Evolutionary conservation across 2,888 invertebrate species (phyloP).

Genomic region (Drosophila anomalipes): DNA sequence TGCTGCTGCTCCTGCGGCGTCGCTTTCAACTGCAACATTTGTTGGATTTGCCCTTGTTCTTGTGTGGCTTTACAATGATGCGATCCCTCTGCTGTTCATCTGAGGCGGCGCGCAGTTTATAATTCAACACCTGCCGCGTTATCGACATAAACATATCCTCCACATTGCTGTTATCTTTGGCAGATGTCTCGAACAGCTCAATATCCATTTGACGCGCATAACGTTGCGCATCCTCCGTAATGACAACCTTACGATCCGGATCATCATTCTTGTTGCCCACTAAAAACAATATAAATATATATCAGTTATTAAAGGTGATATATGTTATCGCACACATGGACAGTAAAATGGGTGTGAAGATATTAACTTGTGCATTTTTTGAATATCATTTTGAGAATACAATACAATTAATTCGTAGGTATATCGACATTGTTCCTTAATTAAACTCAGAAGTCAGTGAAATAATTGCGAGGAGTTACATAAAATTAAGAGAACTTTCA

Average conservation of each 20-base stretch:
- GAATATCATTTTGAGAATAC: not conserved
- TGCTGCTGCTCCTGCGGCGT: constrained; percentile 16
- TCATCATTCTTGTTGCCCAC: constrained; percentile 99
- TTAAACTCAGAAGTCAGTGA: not conserved
- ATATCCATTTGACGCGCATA: constrained; percentile 99
- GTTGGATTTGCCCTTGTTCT: constrained; percentile 83
- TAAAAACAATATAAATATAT: constrained; percentile 77
- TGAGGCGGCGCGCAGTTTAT: constrained; percentile 84
- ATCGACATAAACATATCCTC: constrained; percentile 96
- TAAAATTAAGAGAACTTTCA: not conserved
- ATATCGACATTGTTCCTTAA: not conserved
- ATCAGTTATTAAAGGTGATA: not conserved
- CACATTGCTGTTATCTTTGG: constrained; percentile 99
- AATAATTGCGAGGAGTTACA: too few relatives aligned
- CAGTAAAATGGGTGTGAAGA: not conserved
- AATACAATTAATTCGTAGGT: not conserved
- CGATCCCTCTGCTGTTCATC: constrained; percentile 84
- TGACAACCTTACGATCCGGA: constrained; percentile 97
- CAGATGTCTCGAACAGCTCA: constrained; percentile 98
- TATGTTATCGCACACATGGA: not conserved
- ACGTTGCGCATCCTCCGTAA: constrained; percentile 98
- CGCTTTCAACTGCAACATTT: constrained; percentile 85
- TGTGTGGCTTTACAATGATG: constrained; percentile 80
- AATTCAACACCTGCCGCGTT: constrained; percentile 86
- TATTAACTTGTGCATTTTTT: not conserved